Conservation (phyloP, 1,140 invertebrate genomes). For the Belonocnema kinseyi region DNA sequence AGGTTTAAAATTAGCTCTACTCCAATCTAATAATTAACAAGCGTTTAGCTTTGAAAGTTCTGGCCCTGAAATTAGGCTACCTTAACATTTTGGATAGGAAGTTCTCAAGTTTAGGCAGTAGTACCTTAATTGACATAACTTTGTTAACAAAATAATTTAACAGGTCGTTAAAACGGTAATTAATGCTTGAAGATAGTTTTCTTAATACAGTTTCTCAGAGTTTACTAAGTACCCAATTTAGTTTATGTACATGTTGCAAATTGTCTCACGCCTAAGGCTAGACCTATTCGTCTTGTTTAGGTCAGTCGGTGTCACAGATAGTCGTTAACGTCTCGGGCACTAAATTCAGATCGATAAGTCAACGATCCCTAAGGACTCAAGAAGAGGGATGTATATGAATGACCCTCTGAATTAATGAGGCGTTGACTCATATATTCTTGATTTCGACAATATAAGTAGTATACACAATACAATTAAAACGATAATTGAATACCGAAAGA, state of each 20-base stretch:
- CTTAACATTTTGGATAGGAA: no score
- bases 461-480: no score
- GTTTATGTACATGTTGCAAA: constrained; percentile 21
- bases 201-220: constrained; percentile 21
- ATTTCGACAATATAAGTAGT: no score
- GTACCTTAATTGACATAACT: constrained; percentile 12
- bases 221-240: constrained; percentile 13
- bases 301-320: constrained; percentile 7
- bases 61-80: no score
- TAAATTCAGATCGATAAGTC: constrained; percentile 30
- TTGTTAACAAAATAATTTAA: constrained; percentile 16
- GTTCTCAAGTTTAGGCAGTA: no score
- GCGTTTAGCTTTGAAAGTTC: constrained; percentile 20
- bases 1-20: background rate
- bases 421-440: background rate
- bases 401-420: background rate
- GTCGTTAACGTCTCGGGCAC: constrained; percentile 28
- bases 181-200: constrained; percentile 24
- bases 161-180: constrained; percentile 25
- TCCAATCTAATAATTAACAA: constrained; percentile 14
- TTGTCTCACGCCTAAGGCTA: constrained; percentile 25
- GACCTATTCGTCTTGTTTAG: constrained; percentile 28
- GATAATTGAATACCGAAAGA: no score
- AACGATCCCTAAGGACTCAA: constrained; percentile 8
- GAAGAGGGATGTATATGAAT: constrained; percentile 4